Percentiles rank a stretch among this genome's conserved stretches.
Evolutionary conservation across 2,888 invertebrate species (phyloP).

Genomic region (Pterostichus niger): DNA sequence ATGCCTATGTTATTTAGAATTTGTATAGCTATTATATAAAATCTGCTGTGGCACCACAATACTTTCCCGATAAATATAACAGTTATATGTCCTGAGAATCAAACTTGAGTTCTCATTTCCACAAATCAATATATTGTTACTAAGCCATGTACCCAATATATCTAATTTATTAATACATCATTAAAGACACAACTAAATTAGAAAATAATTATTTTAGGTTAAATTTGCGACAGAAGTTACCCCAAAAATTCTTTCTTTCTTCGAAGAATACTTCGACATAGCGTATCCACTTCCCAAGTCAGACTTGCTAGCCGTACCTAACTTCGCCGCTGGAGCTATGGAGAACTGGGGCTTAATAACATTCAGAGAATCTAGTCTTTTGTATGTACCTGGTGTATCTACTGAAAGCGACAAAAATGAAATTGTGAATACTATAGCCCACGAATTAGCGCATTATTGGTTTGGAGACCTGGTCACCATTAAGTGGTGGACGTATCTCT

Average conservation of each 20-base stretch:
- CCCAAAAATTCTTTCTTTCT: slow-evolving; percentile 86
- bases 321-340: slow-evolving; percentile 89
- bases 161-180: too few species aligned
- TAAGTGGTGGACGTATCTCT: slow-evolving; percentile 91
- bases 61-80: too few species aligned
- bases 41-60: too few species aligned
- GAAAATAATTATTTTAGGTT: too few species aligned
- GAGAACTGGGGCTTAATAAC: slow-evolving; percentile 91
- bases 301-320: slow-evolving; percentile 90
- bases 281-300: slow-evolving; percentile 87
- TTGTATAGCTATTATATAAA: too few species aligned
- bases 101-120: too few species aligned
- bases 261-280: slow-evolving; percentile 86
- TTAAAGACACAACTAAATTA: too few species aligned
- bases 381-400: slow-evolving; percentile 83
- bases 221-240: slow-evolving; percentile 79
- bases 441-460: slow-evolving; percentile 84
- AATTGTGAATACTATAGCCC: slow-evolving; percentile 80
- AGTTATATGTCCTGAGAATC: too few species aligned
- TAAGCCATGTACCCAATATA: too few species aligned
- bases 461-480: slow-evolving; percentile 91
- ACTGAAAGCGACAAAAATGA: slow-evolving; percentile 82
- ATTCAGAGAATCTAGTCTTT: slow-evolving; percentile 86
- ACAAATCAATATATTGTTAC: too few species aligned
- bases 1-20: too few species aligned